A percentile compares a stretch with the other conserved stretches of the same genome.
These are phyloP conservation scores for Nomada lathburiana DNA, from an alignment of 2,888 invertebrate species.

Conservation along the genomic window DNA sequence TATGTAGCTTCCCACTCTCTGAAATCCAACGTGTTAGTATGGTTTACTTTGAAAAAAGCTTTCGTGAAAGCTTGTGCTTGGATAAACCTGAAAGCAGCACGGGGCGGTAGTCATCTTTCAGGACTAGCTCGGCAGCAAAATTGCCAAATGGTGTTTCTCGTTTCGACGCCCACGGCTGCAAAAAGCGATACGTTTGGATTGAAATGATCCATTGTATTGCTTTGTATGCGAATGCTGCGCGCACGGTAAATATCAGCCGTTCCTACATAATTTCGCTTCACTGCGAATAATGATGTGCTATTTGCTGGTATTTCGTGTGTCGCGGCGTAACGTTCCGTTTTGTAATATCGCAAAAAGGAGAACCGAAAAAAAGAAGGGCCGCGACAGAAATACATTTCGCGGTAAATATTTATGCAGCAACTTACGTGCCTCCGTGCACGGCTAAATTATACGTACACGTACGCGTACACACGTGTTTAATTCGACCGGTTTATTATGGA, in stretches of 20 bases:
- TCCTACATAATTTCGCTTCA: conserved; percentile 42
- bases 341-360: conserved; percentile 17
- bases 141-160: conserved; percentile 64
- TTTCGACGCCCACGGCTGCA: conserved; percentile 59
- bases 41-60: conserved; percentile 58
- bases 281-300: conserved; percentile 41
- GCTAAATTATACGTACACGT: not conserved
- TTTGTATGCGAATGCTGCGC: conserved; percentile 30
- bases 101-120: conserved; percentile 61
- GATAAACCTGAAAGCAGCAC: conserved; percentile 61
- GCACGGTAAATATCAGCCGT: conserved; percentile 38
- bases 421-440: not conserved
- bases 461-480: not conserved
- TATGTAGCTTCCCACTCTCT: conserved; percentile 1
- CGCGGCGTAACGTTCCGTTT: not conserved
- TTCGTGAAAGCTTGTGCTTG: conserved; percentile 57
- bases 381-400: not conserved
- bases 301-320: conserved; percentile 9
- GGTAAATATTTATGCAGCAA: conserved; percentile 25
- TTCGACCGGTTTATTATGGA: not conserved
- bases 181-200: conserved; percentile 70
- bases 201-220: conserved; percentile 69
- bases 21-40: conserved; percentile 15
- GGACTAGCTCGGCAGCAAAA: conserved; percentile 64
- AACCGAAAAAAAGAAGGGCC: not conserved